These are phyloP conservation scores for Carcharodon carcharias DNA, from an alignment of 2,797 vertebrate genomes.

Conservation along the genomic window DNA sequence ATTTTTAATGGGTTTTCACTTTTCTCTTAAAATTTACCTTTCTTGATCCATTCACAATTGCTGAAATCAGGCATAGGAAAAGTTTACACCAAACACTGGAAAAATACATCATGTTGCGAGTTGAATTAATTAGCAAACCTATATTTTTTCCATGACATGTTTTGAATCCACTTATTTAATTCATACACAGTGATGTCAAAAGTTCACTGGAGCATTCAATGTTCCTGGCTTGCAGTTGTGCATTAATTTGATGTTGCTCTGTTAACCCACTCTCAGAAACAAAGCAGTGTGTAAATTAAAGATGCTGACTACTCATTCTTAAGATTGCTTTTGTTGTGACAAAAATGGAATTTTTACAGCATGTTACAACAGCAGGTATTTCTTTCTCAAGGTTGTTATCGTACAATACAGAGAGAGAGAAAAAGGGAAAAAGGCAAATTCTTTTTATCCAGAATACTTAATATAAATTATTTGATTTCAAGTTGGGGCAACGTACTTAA, in stretches of 20 bases:
- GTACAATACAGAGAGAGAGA: not conserved
- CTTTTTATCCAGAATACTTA: not conserved
- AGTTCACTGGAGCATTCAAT: not conserved
- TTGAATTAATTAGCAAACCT: not conserved
- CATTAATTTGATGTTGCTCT: not conserved
- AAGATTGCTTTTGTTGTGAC: not conserved
- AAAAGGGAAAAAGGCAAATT: not conserved
- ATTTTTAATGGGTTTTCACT: not conserved
- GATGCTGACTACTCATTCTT: not conserved
- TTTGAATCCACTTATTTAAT: constrained; percentile 20
- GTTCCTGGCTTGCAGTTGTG: not conserved
- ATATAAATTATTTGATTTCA: not conserved
- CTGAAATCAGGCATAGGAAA: not conserved
- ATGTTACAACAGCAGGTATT: not conserved
- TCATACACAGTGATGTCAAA: not conserved
- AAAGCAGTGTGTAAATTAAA: not conserved
- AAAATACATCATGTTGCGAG: not conserved
- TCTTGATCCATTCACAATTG: not conserved
- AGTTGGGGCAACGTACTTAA: not conserved
- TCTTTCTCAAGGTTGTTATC: not conserved
- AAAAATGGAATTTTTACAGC: not conserved
- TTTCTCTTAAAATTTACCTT: not conserved
- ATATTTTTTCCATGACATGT: not conserved
- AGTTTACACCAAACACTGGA: not conserved
- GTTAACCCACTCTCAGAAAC: not conserved